Evolutionary conservation across 1,140 invertebrate species (phyloP).

Genomic region (Leguminivora glycinivorella): DNA sequence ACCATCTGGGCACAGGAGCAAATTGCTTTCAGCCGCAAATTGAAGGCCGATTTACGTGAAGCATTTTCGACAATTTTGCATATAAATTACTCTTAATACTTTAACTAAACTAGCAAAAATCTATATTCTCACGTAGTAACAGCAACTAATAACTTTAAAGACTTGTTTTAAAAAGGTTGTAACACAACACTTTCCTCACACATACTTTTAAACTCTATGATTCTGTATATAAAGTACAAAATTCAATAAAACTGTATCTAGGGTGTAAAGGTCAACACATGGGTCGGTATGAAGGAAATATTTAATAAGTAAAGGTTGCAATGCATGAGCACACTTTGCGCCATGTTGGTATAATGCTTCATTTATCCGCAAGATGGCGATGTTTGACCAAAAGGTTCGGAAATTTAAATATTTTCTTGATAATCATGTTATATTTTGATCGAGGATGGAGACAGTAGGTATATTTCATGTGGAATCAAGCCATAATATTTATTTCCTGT

Average conservation of each 20-base stretch:
- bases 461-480: no score
- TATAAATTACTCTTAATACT: conserved; percentile 3
- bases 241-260: neutral
- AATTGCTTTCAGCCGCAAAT: conserved; percentile 1
- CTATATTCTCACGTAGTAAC: conserved; percentile 6
- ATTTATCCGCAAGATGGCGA: neutral
- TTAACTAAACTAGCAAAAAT: neutral
- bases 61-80: conserved; percentile 14
- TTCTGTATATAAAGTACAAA: neutral
- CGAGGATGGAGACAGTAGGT: no score
- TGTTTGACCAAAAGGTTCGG: neutral
- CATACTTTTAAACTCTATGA: neutral
- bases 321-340: conserved; percentile 7
- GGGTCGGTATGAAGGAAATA: neutral
- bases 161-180: neutral
- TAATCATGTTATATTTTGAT: no score
- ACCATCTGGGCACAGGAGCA: neutral
- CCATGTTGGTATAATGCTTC: neutral
- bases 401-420: neutral
- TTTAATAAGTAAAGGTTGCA: conserved; percentile 13
- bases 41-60: conserved; percentile 9
- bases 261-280: neutral
- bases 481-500: no score
- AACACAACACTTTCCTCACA: neutral
- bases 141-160: neutral